Evolutionary conservation across 2,888 invertebrate genomes (phyloP), one percentile per base, ranked within the genome.

Genomic region (Anthrax anthrax): DNA sequence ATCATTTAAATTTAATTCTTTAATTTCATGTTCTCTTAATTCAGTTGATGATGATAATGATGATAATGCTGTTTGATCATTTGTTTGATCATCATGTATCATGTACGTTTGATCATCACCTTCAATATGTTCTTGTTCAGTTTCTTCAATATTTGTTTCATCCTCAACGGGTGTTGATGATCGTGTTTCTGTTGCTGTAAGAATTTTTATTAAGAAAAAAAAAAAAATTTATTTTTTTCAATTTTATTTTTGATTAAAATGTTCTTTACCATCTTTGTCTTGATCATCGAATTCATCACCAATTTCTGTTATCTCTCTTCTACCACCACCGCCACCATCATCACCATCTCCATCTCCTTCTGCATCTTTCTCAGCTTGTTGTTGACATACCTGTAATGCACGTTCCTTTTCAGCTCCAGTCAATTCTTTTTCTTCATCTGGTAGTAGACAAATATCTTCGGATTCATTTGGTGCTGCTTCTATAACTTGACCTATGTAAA

Each of bases 331-430:
- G 23, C 23, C 8, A 8, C 23, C 8, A 23, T n/a, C n/a, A n/a
- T n/a, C n/a, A n/a, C n/a, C n/a, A n/a, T 36, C 13, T 40, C 51
- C 32, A 29, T 18, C 39, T 49, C 48, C 46, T 16, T 50, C 51
- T 27, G 47, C 39, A 38, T 59, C 58, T 37, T 67, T 63, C 50
- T 65, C 63, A 14, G 64, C 66, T 51, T 65, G 54, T 51, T 65
- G 54, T 50, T 62, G 60, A 3, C 66, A 58, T 1, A 65, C 65
- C 45, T 61, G 52, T 39, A 64, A 58, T 0, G 77, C 78, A 47
- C 73, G 74, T 43, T 76, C 76, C 57, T 78, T 80, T 56, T 81
- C 81, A 1, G 76, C 80, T 55, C 80, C 79, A 1, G 79, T 77
- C 50, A 78, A 76, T 57, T 78, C 77, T 49, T 80, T 70, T 48